These are phyloP conservation scores for Lasiommata megera DNA, from an alignment of 2,888 invertebrate genomes.

Conservation along the genomic window DNA sequence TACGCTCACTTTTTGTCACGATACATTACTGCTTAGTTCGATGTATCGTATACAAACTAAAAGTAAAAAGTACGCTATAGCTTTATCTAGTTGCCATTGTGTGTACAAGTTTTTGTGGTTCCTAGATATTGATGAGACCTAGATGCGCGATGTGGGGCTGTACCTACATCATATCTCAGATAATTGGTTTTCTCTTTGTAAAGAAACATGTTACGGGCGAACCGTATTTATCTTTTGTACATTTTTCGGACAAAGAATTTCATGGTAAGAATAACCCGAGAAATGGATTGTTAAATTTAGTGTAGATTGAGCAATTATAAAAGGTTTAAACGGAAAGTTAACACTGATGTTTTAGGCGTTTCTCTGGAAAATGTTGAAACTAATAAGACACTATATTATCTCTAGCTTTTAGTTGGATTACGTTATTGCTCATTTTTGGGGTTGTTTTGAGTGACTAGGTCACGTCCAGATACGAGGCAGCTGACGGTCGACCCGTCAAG, in stretches of 20 bases:
- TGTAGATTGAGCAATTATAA: constrained; percentile 6
- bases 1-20: too few relatives aligned
- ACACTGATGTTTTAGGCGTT: background rate
- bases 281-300: constrained; percentile 12
- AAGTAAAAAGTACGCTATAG: too few relatives aligned
- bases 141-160: background rate
- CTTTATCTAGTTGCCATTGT: too few relatives aligned
- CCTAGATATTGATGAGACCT: background rate
- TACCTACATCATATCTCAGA: constrained; percentile 13
- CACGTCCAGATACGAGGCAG: too few relatives aligned
- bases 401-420: background rate
- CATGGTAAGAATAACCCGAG: constrained; percentile 24
- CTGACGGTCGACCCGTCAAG: too few relatives aligned
- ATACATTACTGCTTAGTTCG: too few relatives aligned
- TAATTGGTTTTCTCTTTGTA: constrained; percentile 29
- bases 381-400: background rate
- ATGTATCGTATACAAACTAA: too few relatives aligned
- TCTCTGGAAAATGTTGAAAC: background rate
- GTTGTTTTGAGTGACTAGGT: background rate
- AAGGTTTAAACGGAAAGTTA: background rate
- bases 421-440: background rate
- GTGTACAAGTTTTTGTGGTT: background rate
- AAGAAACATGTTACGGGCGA: constrained; percentile 24
- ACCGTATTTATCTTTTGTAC: constrained; percentile 5
- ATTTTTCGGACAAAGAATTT: constrained; percentile 17